Base-by-base conservation (phyloP, 2,888 invertebrate species). In the Chloroclystis v-ata region DNA sequence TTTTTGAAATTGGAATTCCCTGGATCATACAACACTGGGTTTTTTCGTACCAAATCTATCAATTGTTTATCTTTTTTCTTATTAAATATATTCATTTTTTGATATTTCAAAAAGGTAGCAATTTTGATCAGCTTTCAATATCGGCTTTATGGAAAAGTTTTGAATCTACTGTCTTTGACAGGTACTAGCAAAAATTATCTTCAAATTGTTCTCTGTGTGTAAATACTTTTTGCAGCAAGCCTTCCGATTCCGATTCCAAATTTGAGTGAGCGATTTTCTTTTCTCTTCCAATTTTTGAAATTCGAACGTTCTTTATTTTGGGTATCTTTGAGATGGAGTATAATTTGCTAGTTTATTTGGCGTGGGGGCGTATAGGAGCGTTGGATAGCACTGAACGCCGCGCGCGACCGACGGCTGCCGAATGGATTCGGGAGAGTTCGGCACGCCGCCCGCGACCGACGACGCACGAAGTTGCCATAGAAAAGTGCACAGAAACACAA, bases 21-120 rank as follows among this genome's bases (percentile, higher is more conserved):
- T 1, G 42, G 42, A 37, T 54, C 51, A 41, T 53, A 56, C n/a
- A 56, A 7, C 10, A 56, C 44, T 9, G 56, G 49, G 11, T 53
- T 44, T 9, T n/a, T 25, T 28, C 49, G 49, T 8, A 56, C 51
- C 26, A 53, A 7, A 0, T 43, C 47, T 6, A 56, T 56, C 25
- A 56, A 29, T 16, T 40, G 7, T 10, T 47, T 49, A 16, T 56
- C 49, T 7, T 56, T 56, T 5, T 37, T 42, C 42, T 45, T 53
- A 12, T 46, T 46, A 10, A 50, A 50, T 1, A 35, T 41, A 20
- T 39, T 46, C 49, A 50, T 50, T 25, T 25, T 29, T 30, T 9
- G n/a, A n/a, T n/a, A 20, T 20, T 20, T 20, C 20, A 2, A 20
- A n/a, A n/a, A n/a, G n/a, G n/a, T n/a, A n/a, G n/a, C n/a, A n/a